These are phyloP conservation scores for Epinephelus fuscoguttatus DNA, from an alignment of 2,113 vertebrate species.

Conservation along the genomic window DNA sequence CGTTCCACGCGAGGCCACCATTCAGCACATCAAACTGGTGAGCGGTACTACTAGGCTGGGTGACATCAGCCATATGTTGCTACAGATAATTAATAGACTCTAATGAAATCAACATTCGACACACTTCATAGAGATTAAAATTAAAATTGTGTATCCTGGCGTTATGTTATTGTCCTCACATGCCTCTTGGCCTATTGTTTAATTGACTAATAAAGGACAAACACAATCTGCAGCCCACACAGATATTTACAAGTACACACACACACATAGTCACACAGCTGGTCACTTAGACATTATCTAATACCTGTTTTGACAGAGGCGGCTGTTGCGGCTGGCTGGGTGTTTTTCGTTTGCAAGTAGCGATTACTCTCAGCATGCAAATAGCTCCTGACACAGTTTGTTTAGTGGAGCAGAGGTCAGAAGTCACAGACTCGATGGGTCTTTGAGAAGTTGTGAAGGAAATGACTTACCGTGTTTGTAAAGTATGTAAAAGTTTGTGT, in stretches of 20 bases:
- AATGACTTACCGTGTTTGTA: neutral
- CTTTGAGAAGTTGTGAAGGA: neutral
- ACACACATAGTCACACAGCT: slow-evolving; percentile 13
- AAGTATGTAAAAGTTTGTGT: neutral
- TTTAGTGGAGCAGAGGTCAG: slow-evolving; percentile 3
- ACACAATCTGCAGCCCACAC: neutral
- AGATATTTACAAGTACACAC: neutral
- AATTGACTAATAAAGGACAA: neutral
- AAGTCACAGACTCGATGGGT: neutral
- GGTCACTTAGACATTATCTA: slow-evolving; percentile 55
- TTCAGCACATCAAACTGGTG: slow-evolving; percentile 97
- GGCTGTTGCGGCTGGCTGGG: slow-evolving; percentile 17
- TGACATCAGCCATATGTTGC: neutral
- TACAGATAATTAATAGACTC: neutral
- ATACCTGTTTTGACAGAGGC: slow-evolving; percentile 48
- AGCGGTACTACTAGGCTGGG: slow-evolving; percentile 20
- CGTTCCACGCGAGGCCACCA: slow-evolving; percentile 94
- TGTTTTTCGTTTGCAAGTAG: slow-evolving; percentile 34
- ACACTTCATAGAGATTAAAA: neutral
- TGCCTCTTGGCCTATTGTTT: neutral
- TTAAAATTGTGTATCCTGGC: neutral
- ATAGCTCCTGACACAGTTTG: slow-evolving; percentile 36
- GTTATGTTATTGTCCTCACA: neutral
- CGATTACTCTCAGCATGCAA: slow-evolving; percentile 20
- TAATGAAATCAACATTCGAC: neutral